A percentile compares a stretch with the other conserved stretches of the same genome.
Conservation (phyloP, 2,797 vertebrate species). For the Myotis daubentonii region DNA sequence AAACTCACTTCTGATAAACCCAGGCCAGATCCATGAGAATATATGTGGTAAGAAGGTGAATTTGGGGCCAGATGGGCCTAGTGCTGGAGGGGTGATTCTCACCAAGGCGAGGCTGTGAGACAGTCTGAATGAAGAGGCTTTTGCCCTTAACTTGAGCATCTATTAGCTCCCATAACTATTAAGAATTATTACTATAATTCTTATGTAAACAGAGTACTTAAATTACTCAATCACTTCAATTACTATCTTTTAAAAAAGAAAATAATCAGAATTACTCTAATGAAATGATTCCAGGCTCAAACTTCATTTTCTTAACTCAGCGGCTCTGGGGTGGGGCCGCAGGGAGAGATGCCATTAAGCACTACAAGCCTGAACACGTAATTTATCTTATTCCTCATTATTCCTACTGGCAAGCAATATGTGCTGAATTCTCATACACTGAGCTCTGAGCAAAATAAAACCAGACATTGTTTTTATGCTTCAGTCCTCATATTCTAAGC, state of each 20-base stretch:
- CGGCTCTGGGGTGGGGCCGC: not conserved
- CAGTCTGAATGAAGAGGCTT: too few species aligned
- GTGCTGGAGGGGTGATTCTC: not conserved
- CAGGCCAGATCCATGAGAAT: not conserved
- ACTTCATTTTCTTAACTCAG: not conserved
- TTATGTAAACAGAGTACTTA: not conserved
- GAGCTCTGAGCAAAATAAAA: not conserved
- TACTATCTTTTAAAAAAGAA: not conserved
- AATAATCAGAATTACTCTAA: not conserved
- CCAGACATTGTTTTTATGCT: not conserved
- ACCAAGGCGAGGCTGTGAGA: not conserved
- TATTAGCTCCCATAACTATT: not conserved
- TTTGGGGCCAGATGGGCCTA: fast-evolving
- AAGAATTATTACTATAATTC: not conserved
- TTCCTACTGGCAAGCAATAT: not conserved
- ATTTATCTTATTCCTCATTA: not conserved
- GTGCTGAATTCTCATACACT: not conserved
- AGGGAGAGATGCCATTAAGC: not conserved
- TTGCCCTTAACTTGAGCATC: too few species aligned
- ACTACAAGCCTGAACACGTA: not conserved
- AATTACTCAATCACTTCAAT: not conserved
- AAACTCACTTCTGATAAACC: not conserved
- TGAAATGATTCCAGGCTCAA: slow-evolving; percentile 23
- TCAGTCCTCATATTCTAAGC: not conserved
- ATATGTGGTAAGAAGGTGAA: not conserved